These are phyloP conservation scores for Oenanthe melanoleuca DNA, from an alignment of 2,113 vertebrate genomes.

Conservation along the genomic window DNA sequence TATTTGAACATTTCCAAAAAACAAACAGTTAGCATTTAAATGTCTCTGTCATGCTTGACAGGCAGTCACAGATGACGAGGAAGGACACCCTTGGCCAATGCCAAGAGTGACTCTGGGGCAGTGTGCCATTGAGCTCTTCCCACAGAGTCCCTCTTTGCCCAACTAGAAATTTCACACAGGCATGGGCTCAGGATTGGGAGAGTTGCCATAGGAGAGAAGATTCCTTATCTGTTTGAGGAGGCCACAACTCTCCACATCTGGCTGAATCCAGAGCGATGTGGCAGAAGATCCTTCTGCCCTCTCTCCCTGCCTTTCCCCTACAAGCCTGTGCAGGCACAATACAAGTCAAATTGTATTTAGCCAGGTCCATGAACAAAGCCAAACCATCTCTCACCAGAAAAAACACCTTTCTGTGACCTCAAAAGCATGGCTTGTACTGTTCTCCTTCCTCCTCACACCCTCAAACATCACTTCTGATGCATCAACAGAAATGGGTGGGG, in stretches of 20 bases:
- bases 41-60: background rate
- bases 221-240: background rate
- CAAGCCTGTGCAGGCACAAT: background rate
- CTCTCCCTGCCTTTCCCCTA: background rate
- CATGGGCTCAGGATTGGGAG: background rate
- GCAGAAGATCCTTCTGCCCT: background rate
- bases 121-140: background rate
- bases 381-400: background rate
- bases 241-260: background rate
- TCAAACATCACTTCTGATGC: background rate
- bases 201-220: background rate
- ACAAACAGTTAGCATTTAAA: background rate
- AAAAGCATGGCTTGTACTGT: background rate
- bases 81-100: background rate
- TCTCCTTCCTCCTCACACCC: background rate
- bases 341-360: background rate
- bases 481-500: background rate
- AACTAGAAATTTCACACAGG: background rate
- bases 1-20: background rate
- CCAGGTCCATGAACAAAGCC: background rate
- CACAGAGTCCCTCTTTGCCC: background rate
- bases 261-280: background rate
- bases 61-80: background rate
- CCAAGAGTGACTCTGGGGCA: background rate
- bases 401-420: background rate